Conservation (phyloP, 2,113 vertebrate species). For the Istiophorus platypterus region DNA sequence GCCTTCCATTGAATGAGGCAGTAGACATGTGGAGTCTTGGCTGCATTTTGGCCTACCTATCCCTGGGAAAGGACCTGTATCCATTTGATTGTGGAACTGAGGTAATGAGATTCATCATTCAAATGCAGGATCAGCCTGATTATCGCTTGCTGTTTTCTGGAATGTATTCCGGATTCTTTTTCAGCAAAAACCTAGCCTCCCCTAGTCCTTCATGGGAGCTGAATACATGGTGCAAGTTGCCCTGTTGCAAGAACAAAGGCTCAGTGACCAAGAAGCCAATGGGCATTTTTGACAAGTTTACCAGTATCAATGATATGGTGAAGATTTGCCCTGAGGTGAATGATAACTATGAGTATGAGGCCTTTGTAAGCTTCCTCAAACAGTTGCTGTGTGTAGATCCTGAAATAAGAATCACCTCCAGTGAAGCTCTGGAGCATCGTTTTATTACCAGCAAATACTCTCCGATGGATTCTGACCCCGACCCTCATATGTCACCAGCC, state of each 20-base stretch:
- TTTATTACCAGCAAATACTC: too few species aligned
- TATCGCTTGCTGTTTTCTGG: neutral
- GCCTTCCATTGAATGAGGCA: neutral
- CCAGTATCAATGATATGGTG: neutral
- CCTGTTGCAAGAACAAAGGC: too few species aligned
- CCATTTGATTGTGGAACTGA: neutral
- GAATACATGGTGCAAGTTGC: neutral
- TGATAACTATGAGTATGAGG: too few species aligned
- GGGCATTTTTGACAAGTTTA: neutral
- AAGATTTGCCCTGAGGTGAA: neutral
- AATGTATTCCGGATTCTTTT: neutral
- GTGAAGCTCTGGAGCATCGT: too few species aligned
- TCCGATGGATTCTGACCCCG: too few species aligned
- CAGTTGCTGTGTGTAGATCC: too few species aligned
- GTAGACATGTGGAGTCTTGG: slow-evolving; percentile 18
- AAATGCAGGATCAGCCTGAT: neutral
- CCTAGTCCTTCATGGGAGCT: neutral
- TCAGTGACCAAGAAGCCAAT: neutral
- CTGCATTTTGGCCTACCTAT: neutral
- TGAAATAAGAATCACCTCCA: too few species aligned
- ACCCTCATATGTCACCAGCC: too few species aligned
- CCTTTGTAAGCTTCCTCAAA: too few species aligned
- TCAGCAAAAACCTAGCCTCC: neutral
- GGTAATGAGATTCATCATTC: neutral
- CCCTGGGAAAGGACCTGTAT: neutral